These are phyloP conservation scores for Novumbra hubbsi DNA, from an alignment of 2,797 vertebrate genomes.

Conservation along the genomic window DNA sequence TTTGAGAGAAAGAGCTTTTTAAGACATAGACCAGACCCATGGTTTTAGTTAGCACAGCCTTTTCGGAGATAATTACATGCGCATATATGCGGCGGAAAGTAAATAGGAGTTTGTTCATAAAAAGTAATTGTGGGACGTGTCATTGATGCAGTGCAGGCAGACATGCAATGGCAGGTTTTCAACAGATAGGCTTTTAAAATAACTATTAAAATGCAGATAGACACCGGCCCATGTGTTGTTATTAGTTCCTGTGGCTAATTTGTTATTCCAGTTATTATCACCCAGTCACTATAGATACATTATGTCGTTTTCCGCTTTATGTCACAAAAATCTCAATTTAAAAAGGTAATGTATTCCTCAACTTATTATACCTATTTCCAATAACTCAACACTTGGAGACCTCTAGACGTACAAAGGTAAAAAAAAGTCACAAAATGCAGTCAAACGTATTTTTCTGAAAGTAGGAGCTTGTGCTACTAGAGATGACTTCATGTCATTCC, in stretches of 20 bases:
- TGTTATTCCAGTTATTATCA: not conserved
- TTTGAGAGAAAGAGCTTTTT: not conserved
- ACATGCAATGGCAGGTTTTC: constrained; percentile 26
- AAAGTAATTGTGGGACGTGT: constrained; percentile 56
- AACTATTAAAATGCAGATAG: not conserved
- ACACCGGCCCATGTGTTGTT: not conserved
- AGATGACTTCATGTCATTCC: not conserved
- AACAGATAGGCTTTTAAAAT: not conserved
- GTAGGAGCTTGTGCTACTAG: not conserved
- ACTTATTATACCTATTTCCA: not conserved
- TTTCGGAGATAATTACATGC: constrained; percentile 64
- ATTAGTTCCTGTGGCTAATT: not conserved
- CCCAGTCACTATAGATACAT: not conserved
- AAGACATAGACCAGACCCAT: not conserved
- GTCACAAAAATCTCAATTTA: not conserved
- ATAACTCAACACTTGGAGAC: not conserved
- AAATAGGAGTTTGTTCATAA: constrained; percentile 64
- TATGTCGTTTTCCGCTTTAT: not conserved
- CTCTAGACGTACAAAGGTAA: not conserved
- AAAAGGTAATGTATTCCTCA: not conserved
- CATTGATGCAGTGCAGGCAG: constrained; percentile 30
- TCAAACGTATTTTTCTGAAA: not conserved
- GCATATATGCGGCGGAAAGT: constrained; percentile 43
- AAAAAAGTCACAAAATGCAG: not conserved
- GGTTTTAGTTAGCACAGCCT: not conserved